phyloP scores from a whole-genome alignment of 2,797 vertebrate genomes.

The Holocentrus rufus region DNA sequence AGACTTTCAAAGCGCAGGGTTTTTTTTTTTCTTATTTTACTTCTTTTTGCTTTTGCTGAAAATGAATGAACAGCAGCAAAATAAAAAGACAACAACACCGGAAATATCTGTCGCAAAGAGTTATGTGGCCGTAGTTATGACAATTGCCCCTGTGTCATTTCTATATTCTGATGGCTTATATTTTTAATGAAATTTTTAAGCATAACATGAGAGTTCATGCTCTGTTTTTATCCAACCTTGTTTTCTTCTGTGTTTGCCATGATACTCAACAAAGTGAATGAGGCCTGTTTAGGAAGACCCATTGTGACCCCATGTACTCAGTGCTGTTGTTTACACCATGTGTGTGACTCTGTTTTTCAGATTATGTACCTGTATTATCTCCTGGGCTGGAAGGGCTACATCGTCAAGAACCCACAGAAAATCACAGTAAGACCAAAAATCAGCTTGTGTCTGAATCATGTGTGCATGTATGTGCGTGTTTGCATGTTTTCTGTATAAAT shows the following conservation, averaged over 20 bases:
- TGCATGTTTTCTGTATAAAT: neutral
- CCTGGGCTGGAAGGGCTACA: slow-evolving; percentile 86
- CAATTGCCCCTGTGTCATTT: neutral
- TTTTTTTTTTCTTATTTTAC: too few species aligned
- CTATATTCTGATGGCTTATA: neutral
- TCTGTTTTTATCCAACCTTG: neutral
- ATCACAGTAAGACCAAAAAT: slow-evolving; percentile 69
- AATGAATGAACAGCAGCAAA: neutral
- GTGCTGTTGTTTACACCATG: neutral
- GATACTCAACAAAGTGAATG: too few species aligned
- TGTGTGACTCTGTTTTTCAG: slow-evolving; percentile 68
- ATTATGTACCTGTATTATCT: slow-evolving; percentile 89
- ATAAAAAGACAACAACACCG: neutral
- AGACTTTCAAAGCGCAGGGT: too few species aligned
- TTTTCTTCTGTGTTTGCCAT: neutral
- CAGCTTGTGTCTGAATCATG: too few species aligned
- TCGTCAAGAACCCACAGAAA: slow-evolving; percentile 82
- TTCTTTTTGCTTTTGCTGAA: too few species aligned
- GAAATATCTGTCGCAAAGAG: neutral
- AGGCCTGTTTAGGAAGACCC: too few species aligned
- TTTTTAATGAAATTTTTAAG: neutral
- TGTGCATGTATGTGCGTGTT: neutral
- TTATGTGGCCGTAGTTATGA: neutral
- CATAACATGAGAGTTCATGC: neutral
- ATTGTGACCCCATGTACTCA: too few species aligned